phyloP scores from a whole-genome alignment of 2,888 invertebrate species.

The Taenaris catops region DNA sequence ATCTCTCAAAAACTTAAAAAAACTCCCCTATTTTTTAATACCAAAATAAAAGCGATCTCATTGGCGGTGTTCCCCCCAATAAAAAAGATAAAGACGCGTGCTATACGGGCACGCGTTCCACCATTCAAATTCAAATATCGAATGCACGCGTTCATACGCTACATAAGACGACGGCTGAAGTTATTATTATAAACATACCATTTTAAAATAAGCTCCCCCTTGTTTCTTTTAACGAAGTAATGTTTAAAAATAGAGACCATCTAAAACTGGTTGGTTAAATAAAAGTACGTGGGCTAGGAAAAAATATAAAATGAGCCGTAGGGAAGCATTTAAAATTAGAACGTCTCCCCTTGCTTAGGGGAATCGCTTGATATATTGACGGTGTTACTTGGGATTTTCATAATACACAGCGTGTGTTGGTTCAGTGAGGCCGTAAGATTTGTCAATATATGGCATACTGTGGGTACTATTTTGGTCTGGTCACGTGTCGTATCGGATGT shows the following conservation, averaged over 20 bases:
- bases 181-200: conserved; percentile 61
- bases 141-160: conserved; percentile 61
- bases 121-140: conserved; percentile 66
- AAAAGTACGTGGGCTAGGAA: conserved; percentile 63
- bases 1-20: conserved; percentile 51
- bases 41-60: conserved; percentile 42
- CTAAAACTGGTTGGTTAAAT: conserved; percentile 40
- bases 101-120: conserved; percentile 49
- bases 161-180: conserved; percentile 63
- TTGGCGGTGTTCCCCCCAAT: conserved; percentile 60
- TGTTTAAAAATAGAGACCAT: conserved; percentile 24
- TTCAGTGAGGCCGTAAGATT: conserved; percentile 74
- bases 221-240: conserved; percentile 14
- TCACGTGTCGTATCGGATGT: conserved; percentile 66
- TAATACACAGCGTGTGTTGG: conserved; percentile 74
- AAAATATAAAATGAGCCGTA: conserved; percentile 71
- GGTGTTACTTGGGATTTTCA: conserved; percentile 76
- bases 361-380: conserved; percentile 70
- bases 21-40: conserved; percentile 64
- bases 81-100: conserved; percentile 74
- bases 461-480: conserved; percentile 69
- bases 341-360: conserved; percentile 62
- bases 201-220: conserved; percentile 40
- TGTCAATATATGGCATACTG: conserved; percentile 69
- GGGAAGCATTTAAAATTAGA: conserved; percentile 77